phyloP scores from a whole-genome alignment of 2,113 vertebrate species.

The Gymnarchus niloticus region DNA sequence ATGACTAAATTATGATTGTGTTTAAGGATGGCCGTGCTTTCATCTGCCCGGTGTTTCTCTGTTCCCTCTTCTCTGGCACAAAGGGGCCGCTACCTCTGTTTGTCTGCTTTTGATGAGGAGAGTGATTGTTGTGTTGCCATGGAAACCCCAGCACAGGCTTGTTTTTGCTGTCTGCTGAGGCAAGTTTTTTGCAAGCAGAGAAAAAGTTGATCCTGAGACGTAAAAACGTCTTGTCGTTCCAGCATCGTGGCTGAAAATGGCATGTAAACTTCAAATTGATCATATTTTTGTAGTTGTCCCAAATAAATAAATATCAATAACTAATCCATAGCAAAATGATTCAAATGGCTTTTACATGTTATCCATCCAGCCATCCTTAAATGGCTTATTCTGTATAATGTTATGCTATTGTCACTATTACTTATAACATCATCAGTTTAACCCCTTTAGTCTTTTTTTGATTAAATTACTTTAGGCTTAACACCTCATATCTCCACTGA shows the following conservation, averaged over 20 bases:
- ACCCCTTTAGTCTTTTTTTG: background rate
- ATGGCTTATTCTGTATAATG: background rate
- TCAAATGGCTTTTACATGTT: too few species aligned
- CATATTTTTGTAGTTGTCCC: background rate
- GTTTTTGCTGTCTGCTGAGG: constrained; percentile 29
- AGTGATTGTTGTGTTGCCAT: constrained; percentile 72
- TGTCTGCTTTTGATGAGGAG: constrained; percentile 73
- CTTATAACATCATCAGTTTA: background rate
- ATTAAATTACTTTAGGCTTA: background rate
- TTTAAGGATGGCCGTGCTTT: constrained; percentile 80
- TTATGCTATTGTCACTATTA: background rate
- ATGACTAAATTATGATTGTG: constrained; percentile 88
- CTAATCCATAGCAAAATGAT: background rate
- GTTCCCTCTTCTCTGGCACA: constrained; percentile 67
- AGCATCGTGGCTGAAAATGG: background rate
- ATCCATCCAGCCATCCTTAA: background rate
- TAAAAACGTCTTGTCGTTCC: background rate
- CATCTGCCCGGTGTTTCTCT: constrained; percentile 74
- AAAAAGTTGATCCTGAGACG: constrained; percentile 25
- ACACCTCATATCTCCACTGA: background rate
- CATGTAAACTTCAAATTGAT: background rate
- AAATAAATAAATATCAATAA: background rate
- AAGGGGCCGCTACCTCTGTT: constrained; percentile 67
- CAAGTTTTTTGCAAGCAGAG: constrained; percentile 37
- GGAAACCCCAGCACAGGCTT: constrained; percentile 55